Conservation (phyloP, 2,888 invertebrate species). For the Pecten maximus region DNA sequence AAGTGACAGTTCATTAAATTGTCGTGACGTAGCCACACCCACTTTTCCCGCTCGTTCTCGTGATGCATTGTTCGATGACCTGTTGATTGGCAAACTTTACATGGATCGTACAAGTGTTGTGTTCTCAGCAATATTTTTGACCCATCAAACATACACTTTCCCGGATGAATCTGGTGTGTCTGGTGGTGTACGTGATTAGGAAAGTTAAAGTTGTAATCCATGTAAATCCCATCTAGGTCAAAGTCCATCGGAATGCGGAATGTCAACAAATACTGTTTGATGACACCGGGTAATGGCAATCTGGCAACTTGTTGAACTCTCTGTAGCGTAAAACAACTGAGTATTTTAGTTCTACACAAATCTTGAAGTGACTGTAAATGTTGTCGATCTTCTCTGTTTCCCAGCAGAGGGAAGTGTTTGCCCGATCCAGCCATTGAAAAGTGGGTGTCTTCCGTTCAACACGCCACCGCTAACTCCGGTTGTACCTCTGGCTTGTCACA, state of each 20-base stretch:
- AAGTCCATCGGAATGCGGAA: slow-evolving; percentile 76
- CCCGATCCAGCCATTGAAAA: slow-evolving; percentile 13
- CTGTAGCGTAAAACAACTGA: slow-evolving; percentile 69
- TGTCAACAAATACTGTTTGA: slow-evolving; percentile 71
- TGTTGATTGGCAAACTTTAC: slow-evolving; percentile 63
- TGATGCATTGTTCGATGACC: slow-evolving; percentile 61
- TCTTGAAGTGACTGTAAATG: slow-evolving; percentile 67
- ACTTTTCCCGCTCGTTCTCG: slow-evolving; percentile 67
- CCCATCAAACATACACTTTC: slow-evolving; percentile 66
- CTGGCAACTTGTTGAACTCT: slow-evolving; percentile 66
- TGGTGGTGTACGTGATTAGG: slow-evolving; percentile 73
- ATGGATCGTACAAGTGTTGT: slow-evolving; percentile 61
- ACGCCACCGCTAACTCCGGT: slow-evolving; percentile 45
- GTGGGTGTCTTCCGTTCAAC: slow-evolving; percentile 41
- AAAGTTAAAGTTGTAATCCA: slow-evolving; percentile 75
- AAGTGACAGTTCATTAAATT: slow-evolving; percentile 74
- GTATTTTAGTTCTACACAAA: slow-evolving; percentile 71
- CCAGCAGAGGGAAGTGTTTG: background rate
- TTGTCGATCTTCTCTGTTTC: background rate
- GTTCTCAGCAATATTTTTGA: slow-evolving; percentile 71
- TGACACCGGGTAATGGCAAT: slow-evolving; percentile 71
- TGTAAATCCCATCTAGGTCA: slow-evolving; percentile 71
- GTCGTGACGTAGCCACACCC: slow-evolving; percentile 72
- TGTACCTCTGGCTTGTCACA: slow-evolving; percentile 50
- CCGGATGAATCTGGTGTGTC: slow-evolving; percentile 73